Percentiles rank a stretch among this genome's conserved stretches.
phyloP scores from a whole-genome alignment of 2,888 invertebrate genomes.

The Megastigmus dorsalis region DNA sequence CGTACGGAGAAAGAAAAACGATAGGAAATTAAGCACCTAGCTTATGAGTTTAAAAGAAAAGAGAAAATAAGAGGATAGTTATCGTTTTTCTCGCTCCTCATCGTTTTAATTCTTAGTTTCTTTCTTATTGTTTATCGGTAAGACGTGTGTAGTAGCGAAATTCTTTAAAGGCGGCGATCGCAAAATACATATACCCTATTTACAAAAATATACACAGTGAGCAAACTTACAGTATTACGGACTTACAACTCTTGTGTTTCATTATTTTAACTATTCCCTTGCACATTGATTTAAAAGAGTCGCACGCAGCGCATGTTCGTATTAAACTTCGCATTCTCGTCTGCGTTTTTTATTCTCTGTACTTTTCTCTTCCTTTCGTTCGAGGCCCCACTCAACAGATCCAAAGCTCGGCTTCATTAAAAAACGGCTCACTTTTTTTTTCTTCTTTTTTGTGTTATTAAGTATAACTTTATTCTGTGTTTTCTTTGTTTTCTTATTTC shows the following conservation, averaged over 20 bases:
- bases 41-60: slow-evolving; percentile 8
- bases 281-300: slow-evolving; percentile 47
- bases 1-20: background rate
- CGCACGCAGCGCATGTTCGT: slow-evolving; percentile 51
- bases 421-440: background rate
- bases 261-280: slow-evolving; percentile 37
- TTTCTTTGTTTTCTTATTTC: background rate
- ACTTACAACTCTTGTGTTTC: slow-evolving; percentile 24
- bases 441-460: background rate
- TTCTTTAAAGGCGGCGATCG: slow-evolving; percentile 64
- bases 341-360: slow-evolving; percentile 39
- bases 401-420: slow-evolving; percentile 40
- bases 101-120: slow-evolving; percentile 9
- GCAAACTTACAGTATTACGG: slow-evolving; percentile 65
- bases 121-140: slow-evolving; percentile 32
- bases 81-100: slow-evolving; percentile 24
- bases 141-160: slow-evolving; percentile 39
- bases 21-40: slow-evolving; percentile 46
- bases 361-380: slow-evolving; percentile 36
- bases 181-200: slow-evolving; percentile 61
- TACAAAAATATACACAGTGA: slow-evolving; percentile 74
- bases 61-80: slow-evolving; percentile 8
- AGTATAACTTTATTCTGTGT: slow-evolving; percentile 15
- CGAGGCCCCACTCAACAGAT: slow-evolving; percentile 41
- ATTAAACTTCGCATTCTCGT: slow-evolving; percentile 44